Percentiles rank a stretch among this genome's conserved stretches.
These are phyloP conservation scores for Bombylius major DNA, from an alignment of 2,888 invertebrate species.

Conservation along the genomic window DNA sequence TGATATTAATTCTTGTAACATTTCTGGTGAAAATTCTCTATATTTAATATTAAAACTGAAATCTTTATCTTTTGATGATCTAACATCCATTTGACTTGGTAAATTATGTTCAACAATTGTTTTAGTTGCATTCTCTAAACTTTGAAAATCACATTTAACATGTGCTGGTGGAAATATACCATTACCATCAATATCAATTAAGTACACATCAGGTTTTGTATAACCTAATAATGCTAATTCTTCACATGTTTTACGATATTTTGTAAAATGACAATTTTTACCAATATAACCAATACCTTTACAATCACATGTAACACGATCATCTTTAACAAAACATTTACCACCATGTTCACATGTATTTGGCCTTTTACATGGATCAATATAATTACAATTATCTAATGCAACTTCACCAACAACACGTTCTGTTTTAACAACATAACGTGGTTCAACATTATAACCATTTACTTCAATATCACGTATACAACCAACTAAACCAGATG, in stretches of 20 bases:
- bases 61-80: constrained; percentile 63
- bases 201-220: constrained; percentile 79
- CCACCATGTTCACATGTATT: constrained; percentile 90
- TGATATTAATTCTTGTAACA: constrained; percentile 80
- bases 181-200: constrained; percentile 88
- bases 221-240: constrained; percentile 79
- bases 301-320: constrained; percentile 80
- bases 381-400: constrained; percentile 77
- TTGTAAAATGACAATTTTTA: constrained; percentile 88
- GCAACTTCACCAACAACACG: constrained; percentile 80
- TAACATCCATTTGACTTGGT: constrained; percentile 79
- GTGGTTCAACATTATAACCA: constrained; percentile 64
- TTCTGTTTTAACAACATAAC: constrained; percentile 68
- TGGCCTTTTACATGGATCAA: constrained; percentile 77
- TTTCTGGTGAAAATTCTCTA: constrained; percentile 78
- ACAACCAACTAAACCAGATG: constrained; percentile 77
- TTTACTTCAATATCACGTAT: constrained; percentile 82
- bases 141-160: constrained; percentile 85
- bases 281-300: constrained; percentile 83
- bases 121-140: constrained; percentile 70
- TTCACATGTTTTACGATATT: constrained; percentile 83
- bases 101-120: constrained; percentile 84
- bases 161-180: constrained; percentile 84
- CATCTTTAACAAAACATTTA: constrained; percentile 78
- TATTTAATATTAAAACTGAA: constrained; percentile 79